These are phyloP conservation scores for Eurois occulta DNA, from an alignment of 2,888 invertebrate genomes.

Conservation along the genomic window DNA sequence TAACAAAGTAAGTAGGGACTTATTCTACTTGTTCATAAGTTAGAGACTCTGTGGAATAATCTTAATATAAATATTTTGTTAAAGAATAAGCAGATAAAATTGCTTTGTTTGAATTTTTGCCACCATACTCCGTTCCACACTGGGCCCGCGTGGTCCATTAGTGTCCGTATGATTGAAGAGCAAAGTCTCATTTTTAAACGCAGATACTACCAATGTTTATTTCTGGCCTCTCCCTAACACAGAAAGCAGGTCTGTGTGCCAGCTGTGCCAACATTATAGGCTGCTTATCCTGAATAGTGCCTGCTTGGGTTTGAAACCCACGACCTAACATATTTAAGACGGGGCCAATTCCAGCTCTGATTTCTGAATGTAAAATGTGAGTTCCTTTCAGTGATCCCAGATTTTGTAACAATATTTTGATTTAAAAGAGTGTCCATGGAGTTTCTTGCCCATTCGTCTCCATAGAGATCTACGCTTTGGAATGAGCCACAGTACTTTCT, in stretches of 20 bases:
- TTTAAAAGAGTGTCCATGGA: too few species aligned
- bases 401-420: too few species aligned
- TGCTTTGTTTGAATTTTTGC: background rate
- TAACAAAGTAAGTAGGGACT: slow-evolving; percentile 25
- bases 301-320: too few species aligned
- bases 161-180: background rate
- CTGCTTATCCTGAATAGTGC: background rate
- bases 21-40: slow-evolving; percentile 31
- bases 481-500: too few species aligned
- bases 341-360: background rate
- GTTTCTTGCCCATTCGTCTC: too few species aligned
- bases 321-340: background rate
- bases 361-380: background rate
- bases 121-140: background rate
- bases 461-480: too few species aligned
- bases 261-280: background rate
- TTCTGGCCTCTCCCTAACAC: background rate
- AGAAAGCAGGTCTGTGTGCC: background rate
- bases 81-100: background rate
- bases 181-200: background rate
- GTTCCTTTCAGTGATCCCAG: background rate
- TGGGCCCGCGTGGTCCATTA: background rate
- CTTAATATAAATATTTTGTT: slow-evolving; percentile 14
- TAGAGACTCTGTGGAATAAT: background rate
- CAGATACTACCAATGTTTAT: background rate